Evolutionary conservation across 1,140 invertebrate species (phyloP).

Genomic region (Ceratina japonica): DNA sequence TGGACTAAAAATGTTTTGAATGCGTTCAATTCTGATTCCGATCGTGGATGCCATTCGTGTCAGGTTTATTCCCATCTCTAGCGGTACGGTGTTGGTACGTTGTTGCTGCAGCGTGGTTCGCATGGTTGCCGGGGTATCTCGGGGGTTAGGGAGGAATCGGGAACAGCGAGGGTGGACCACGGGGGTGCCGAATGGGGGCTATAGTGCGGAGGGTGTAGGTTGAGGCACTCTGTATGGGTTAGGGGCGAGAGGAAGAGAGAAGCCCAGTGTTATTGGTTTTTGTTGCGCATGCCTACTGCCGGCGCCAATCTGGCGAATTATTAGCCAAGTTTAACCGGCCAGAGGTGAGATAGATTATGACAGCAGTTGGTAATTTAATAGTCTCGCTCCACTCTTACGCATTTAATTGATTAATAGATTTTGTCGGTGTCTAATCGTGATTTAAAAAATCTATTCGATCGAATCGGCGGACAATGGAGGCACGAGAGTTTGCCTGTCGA

Average conservation of each 20-base stretch:
- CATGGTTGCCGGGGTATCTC: constrained; percentile 53
- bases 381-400: constrained; percentile 31
- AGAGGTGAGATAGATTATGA: constrained; percentile 67
- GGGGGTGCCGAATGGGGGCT: constrained; percentile 67
- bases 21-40: too few relatives aligned
- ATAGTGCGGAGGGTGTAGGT: constrained; percentile 35
- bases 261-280: constrained; percentile 76
- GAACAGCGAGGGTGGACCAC: constrained; percentile 51
- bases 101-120: constrained; percentile 59
- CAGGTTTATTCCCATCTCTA: constrained; percentile 44
- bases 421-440: not conserved
- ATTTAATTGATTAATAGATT: constrained; percentile 37
- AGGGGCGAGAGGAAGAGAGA: constrained; percentile 50
- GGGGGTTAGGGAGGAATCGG: constrained; percentile 39
- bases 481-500: not conserved
- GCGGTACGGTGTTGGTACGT: constrained; percentile 51
- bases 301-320: constrained; percentile 78
- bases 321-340: constrained; percentile 75
- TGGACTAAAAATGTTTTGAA: too few relatives aligned
- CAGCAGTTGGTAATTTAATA: constrained; percentile 64
- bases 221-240: constrained; percentile 54
- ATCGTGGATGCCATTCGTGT: constrained; percentile 19
- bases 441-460: constrained; percentile 1
- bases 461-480: not conserved
- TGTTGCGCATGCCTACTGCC: constrained; percentile 76